Evolutionary conservation across 2,888 invertebrate genomes (phyloP), one percentile per base, ranked within the genome.

Genomic region (Polydesmus complanatus): DNA sequence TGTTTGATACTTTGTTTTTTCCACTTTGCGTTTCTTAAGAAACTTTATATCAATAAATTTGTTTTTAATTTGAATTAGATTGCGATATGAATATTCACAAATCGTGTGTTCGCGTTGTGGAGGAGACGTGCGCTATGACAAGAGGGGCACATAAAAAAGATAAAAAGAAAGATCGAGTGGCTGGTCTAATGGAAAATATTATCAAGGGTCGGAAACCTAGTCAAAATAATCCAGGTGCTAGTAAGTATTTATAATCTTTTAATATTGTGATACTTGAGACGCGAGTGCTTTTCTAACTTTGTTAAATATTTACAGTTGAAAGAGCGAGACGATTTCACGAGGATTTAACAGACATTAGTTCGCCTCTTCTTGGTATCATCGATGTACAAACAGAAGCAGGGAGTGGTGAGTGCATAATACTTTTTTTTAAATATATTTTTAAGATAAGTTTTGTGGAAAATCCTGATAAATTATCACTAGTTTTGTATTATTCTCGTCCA

Each of bases 41-140:
- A 37, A 14, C 14, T 37, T 37, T 37, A 37, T 8, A 3, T 58
- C 5, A 5, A 59, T 50, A 11, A 65, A 27, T 63, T 64, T 72
- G 72, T 37, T 8, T 14, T 8, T 37, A 5, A 37, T 37, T 37
- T 5, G n/a, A n/a, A n/a, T n/a, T 75, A 87, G 92, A 87, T 74
- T 94, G 94, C 79, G 85, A 86, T 72, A 79, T 91, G 68, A 86
- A 87, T 70, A 85, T 92, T 69, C 93, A 93, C 78, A 85, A 89
- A 65, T 76, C 78, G 54, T 94, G 93, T 77, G 83, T 88, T 54
- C 82, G 83, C 67, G 75, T 79, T 1, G 81, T 93, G 64, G 87
- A 88, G 66, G 92, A 91, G 73, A 81, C 80, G 66, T 93, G 93
- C 73, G 82, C 87, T 26, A 84, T 85, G 64, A 69, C 70, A 54